Evolutionary conservation across 2,888 invertebrate genomes (phyloP), one percentile per base, ranked within the genome.

Genomic region (Neelides folsomi): DNA sequence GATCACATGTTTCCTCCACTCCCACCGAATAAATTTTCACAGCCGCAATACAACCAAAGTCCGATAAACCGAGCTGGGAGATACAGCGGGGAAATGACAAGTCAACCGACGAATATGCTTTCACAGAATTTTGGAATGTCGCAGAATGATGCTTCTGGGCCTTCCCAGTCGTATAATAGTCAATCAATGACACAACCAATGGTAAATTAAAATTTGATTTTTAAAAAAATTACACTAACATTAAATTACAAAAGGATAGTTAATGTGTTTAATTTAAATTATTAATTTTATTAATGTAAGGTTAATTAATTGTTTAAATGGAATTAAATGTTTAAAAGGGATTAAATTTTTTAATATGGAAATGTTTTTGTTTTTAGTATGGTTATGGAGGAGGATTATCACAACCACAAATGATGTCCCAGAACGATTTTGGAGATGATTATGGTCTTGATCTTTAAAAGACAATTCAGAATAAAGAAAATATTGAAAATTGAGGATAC

Each of bases 401-500:
- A 7, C 60, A 60, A 38, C 49, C 52, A 13, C 57, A 59, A 48
- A 59, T 63, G 59, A 60, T 63, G 60, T 57, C 57, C n/a, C 62
- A 62, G 44, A 59, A 62, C 47, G 62, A 62, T n/a, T 62, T 58
- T 39, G 48, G 51, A 5, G 62, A 62, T 37, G 62, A 62, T 39
- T 58, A 57, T 43, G 48, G 52, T 1, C 41, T 39, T 8, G 58
- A 62, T 13, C 54, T 55, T 41, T 51, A 60, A 12, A 53, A 52
- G 13, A 53, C 56, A 18, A 42, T 49, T n/a, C n/a, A n/a, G n/a
- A n/a, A n/a, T n/a, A n/a, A n/a, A n/a, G n/a, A n/a, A n/a, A n/a
- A n/a, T n/a, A 27, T 27, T 27, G 27, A 27, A 27, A 27, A 27
- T 7, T 27, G 27, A n/a, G n/a, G n/a, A n/a, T n/a, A n/a, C n/a